Percentiles rank a stretch among this genome's conserved stretches.
phyloP scores from a whole-genome alignment of 2,113 vertebrate species.

The Hypanus sabinus region DNA sequence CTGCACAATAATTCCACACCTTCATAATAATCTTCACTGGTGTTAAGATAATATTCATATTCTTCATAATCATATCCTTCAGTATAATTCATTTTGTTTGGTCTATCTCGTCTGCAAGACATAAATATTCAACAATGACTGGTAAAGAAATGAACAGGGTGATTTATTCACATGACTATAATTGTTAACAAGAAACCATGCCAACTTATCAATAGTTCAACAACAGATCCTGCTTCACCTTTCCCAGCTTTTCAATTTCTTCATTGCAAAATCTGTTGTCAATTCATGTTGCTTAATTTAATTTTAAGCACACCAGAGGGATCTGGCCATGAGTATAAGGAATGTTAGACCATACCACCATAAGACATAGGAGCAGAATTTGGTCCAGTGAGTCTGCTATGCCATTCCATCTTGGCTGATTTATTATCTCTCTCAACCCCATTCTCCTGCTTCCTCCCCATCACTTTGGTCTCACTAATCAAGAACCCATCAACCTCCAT shows the following conservation, averaged over 20 bases:
- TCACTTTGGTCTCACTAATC: no score
- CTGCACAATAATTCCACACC: slow-evolving; percentile 33
- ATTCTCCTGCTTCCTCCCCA: no score
- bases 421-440: no score
- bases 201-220: neutral
- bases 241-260: neutral
- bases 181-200: neutral
- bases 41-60: rapidly evolving
- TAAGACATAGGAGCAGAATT: no score
- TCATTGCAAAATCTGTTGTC: neutral
- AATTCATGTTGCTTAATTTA: neutral
- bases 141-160: neutral
- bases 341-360: neutral
- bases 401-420: no score
- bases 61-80: rapidly evolving
- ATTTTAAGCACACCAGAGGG: neutral
- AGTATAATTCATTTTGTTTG: neutral
- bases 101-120: neutral
- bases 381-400: no score
- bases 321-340: neutral
- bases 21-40: neutral
- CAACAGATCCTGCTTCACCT: neutral
- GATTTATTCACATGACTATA: neutral
- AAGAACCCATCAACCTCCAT: no score
- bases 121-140: neutral